phyloP scores from a whole-genome alignment of 1,140 invertebrate species.

The Drosophila bocqueti region DNA sequence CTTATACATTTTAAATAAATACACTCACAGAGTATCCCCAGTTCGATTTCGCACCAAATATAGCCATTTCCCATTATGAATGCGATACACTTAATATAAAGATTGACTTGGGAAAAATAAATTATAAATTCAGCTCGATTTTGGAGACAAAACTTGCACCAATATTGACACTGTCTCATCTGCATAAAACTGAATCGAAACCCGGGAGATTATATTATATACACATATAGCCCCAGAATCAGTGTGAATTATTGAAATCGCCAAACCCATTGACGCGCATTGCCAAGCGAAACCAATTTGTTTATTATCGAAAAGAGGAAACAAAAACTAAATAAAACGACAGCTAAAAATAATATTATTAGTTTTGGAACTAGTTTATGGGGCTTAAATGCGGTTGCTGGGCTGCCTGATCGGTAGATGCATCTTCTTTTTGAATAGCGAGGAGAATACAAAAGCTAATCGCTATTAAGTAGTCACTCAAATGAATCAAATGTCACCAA shows the following conservation, averaged over 20 bases:
- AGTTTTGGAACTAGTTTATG: conserved; percentile 41
- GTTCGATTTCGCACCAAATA: neutral
- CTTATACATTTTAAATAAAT: too few relatives aligned
- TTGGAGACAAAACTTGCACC: conserved; percentile 36
- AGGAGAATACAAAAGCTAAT: conserved; percentile 31
- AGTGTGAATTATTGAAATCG: conserved; percentile 40
- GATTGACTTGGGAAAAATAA: conserved; percentile 43
- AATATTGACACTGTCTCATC: conserved; percentile 41
- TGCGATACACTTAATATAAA: conserved; percentile 32
- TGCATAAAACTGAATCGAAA: conserved; percentile 44
- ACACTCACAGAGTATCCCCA: conserved; percentile 7
- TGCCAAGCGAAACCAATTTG: conserved; percentile 29
- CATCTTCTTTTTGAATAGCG: conserved; percentile 32
- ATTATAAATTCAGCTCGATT: conserved; percentile 32
- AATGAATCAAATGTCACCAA: conserved; percentile 33
- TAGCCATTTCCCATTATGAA: conserved; percentile 20
- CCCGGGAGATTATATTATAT: conserved; percentile 45
- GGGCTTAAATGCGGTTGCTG: conserved; percentile 18
- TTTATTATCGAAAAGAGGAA: conserved; percentile 21
- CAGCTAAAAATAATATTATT: conserved; percentile 19
- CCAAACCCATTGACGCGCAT: conserved; percentile 27
- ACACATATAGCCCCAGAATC: conserved; percentile 36
- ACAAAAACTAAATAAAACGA: conserved; percentile 11
- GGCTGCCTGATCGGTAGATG: conserved; percentile 23
- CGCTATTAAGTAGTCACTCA: conserved; percentile 32